A percentile compares a stretch with the other conserved stretches of the same genome.
Conservation (phyloP, 2,113 vertebrate genomes). For the Pangasianodon hypophthalmus region DNA sequence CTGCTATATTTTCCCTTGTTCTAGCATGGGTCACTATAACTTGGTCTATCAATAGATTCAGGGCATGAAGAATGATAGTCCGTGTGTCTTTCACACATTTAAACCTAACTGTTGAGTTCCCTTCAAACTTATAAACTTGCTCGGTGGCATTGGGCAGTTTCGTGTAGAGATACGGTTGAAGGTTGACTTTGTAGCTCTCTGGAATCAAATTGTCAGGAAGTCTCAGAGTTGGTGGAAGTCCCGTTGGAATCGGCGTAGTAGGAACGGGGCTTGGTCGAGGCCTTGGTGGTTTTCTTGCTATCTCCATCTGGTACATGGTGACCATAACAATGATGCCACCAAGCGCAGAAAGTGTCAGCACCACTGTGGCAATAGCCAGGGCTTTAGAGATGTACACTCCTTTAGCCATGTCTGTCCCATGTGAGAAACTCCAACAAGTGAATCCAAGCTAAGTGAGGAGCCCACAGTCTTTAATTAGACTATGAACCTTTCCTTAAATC, state of each 20-base stretch:
- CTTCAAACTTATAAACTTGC: slow-evolving; percentile 71
- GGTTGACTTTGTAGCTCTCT: slow-evolving; percentile 71
- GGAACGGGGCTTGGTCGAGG: accelerated
- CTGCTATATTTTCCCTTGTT: accelerated
- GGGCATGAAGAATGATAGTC: slow-evolving; percentile 84
- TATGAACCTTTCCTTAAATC: slow-evolving; percentile 59
- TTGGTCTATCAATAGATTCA: slow-evolving; percentile 65
- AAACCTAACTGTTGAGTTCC: slow-evolving; percentile 67
- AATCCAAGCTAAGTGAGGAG: slow-evolving; percentile 14
- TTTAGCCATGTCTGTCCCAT: slow-evolving; percentile 73
- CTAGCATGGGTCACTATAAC: slow-evolving; percentile 23
- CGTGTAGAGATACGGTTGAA: slow-evolving; percentile 72
- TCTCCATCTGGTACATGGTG: slow-evolving; percentile 72
- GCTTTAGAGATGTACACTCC: slow-evolving; percentile 76
- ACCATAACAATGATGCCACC: slow-evolving; percentile 79
- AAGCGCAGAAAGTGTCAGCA: slow-evolving; percentile 70
- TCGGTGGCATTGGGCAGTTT: slow-evolving; percentile 16
- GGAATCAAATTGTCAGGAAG: slow-evolving; percentile 77
- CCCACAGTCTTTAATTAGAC: slow-evolving; percentile 35
- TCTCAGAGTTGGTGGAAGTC: slow-evolving; percentile 54
- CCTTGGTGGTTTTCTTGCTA: background rate
- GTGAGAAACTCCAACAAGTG: slow-evolving; percentile 32
- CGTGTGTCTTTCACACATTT: slow-evolving; percentile 66
- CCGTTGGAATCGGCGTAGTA: slow-evolving; percentile 36
- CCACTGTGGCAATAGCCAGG: slow-evolving; percentile 63